These are phyloP conservation scores for Drosophila trapezifrons DNA, from an alignment of 1,140 invertebrate species.

Conservation along the genomic window DNA sequence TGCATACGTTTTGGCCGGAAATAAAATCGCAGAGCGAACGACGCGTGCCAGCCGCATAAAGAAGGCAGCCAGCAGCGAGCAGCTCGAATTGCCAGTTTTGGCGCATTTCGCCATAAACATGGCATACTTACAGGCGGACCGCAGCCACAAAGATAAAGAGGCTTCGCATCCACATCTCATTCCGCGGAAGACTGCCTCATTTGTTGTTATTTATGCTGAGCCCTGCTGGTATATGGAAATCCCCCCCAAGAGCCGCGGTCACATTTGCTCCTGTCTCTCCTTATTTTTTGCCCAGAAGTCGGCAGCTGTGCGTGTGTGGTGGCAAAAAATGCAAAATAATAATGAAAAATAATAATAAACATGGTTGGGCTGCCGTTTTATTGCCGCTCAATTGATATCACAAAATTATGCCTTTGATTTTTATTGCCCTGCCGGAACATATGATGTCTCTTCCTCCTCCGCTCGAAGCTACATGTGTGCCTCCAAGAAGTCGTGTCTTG, in stretches of 20 bases:
- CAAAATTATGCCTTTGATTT: slow-evolving; percentile 83
- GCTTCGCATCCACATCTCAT: slow-evolving; percentile 19
- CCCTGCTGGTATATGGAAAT: slow-evolving; percentile 61
- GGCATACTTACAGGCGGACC: slow-evolving; percentile 62
- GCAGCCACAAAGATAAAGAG: slow-evolving; percentile 62
- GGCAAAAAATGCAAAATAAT: slow-evolving; percentile 39
- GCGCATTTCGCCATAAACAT: slow-evolving; percentile 22
- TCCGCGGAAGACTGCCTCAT: slow-evolving; percentile 45
- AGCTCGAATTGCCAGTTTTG: slow-evolving; percentile 33
- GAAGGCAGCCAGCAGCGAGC: slow-evolving; percentile 39
- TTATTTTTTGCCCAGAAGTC: slow-evolving; percentile 21
- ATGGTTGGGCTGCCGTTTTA: slow-evolving; percentile 64
- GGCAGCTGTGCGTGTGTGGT: slow-evolving; percentile 9
- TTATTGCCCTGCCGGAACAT: slow-evolving; percentile 77
- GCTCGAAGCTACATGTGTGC: slow-evolving; percentile 19
- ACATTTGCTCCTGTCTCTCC: slow-evolving; percentile 38
- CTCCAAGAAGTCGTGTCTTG: slow-evolving; percentile 27
- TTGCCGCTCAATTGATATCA: slow-evolving; percentile 75
- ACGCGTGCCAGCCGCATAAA: slow-evolving; percentile 72
- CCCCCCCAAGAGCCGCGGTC: slow-evolving; percentile 33
- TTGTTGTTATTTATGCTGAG: slow-evolving; percentile 81
- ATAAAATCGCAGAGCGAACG: slow-evolving; percentile 60
- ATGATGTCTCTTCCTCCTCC: slow-evolving; percentile 66
- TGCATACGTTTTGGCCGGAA: slow-evolving; percentile 70
- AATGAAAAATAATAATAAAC: slow-evolving; percentile 74